Evolutionary conservation across 2,888 invertebrate species (phyloP).

Genomic region (Rhingia rostrata): DNA sequence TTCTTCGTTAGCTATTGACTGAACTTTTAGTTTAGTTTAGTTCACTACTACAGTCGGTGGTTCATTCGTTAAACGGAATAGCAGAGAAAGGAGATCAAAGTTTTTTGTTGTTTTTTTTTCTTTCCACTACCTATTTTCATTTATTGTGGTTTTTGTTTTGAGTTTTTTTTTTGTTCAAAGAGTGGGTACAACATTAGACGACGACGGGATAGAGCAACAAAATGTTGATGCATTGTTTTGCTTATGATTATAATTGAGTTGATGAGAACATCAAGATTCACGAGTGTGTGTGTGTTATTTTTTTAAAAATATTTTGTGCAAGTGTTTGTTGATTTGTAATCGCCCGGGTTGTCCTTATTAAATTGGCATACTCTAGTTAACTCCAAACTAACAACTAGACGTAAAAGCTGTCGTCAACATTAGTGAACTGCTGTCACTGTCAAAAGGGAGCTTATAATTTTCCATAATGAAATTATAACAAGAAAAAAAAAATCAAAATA

Average conservation of each 20-base stretch:
- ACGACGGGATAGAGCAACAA: not conserved
- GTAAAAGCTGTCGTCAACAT: not conserved
- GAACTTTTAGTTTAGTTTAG: slow-evolving; percentile 69
- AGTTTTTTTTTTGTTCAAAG: slow-evolving; percentile 20
- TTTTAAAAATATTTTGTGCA: slow-evolving; percentile 1
- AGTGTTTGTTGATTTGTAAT: slow-evolving; percentile 15
- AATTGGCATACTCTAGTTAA: slow-evolving; percentile 27
- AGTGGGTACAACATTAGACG: slow-evolving; percentile 7
- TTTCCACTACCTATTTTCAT: slow-evolving; percentile 21
- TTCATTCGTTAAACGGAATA: slow-evolving; percentile 33
- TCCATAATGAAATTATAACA: slow-evolving; percentile 29
- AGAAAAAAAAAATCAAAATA: not conserved
- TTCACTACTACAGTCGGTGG: slow-evolving; percentile 50
- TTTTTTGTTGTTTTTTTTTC: slow-evolving; percentile 45
- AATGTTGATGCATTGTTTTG: slow-evolving; percentile 44
- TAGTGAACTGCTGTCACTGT: not conserved
- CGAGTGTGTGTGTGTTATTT: slow-evolving; percentile 12
- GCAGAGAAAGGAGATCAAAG: slow-evolving; percentile 10
- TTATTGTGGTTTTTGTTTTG: slow-evolving; percentile 33
- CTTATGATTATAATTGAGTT: slow-evolving; percentile 41
- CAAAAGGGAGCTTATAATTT: not conserved
- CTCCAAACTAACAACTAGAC: not conserved
- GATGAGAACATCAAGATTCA: slow-evolving; percentile 11
- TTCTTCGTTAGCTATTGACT: slow-evolving; percentile 26
- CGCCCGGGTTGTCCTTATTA: slow-evolving; percentile 10